These are phyloP conservation scores for Drosophila kurseongensis DNA, from an alignment of 1,140 invertebrate genomes.

Conservation along the genomic window DNA sequence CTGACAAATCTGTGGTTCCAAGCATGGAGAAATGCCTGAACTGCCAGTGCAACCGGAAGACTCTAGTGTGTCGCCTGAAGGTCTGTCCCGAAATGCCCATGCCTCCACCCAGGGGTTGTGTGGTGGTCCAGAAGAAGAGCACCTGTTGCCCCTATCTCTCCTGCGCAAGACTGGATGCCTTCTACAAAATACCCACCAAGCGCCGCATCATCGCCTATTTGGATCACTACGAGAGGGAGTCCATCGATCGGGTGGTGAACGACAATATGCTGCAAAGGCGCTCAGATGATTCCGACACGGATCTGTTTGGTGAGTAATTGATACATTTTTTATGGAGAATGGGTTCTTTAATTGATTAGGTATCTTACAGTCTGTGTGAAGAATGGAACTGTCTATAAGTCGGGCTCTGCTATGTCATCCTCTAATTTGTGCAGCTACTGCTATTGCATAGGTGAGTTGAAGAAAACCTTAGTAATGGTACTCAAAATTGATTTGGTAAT, in stretches of 20 bases:
- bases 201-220: conserved; percentile 81
- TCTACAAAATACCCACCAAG: conserved; percentile 81
- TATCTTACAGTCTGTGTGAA: conserved; percentile 72
- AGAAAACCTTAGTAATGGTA: no score
- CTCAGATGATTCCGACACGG: conserved; percentile 77
- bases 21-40: conserved; percentile 91
- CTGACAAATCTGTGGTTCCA: conserved; percentile 87
- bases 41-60: conserved; percentile 90
- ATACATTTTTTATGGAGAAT: not conserved
- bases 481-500: not conserved
- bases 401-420: conserved; percentile 92
- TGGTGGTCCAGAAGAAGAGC: conserved; percentile 88
- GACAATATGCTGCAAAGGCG: conserved; percentile 79
- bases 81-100: conserved; percentile 91
- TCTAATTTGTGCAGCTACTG: conserved; percentile 93
- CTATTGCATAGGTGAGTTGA: conserved; percentile 89
- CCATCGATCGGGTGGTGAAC: conserved; percentile 83
- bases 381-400: conserved; percentile 83
- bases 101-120: conserved; percentile 90
- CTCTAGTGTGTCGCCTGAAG: conserved; percentile 90
- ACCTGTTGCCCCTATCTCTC: conserved; percentile 91
- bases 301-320: conserved; percentile 65
- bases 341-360: not conserved
- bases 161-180: conserved; percentile 87
- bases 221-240: conserved; percentile 81